These are phyloP conservation scores for Helobdella robusta DNA, from an alignment of 2,888 invertebrate genomes.

Conservation along the genomic window DNA sequence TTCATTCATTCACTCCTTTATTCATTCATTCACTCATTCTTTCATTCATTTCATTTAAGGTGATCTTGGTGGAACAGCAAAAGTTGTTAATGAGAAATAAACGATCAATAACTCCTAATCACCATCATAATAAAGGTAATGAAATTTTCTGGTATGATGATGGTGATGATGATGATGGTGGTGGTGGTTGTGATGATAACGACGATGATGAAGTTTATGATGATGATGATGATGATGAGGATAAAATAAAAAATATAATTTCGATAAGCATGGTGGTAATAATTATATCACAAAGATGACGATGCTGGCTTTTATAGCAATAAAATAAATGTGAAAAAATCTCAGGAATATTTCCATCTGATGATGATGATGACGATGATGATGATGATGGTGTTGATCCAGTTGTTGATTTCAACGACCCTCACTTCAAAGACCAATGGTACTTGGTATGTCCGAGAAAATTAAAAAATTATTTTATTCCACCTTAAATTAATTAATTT, in stretches of 20 bases:
- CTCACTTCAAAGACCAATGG: slow-evolving; percentile 42
- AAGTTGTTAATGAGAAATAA: slow-evolving; percentile 39
- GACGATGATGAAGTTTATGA: too few relatives aligned
- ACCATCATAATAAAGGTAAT: slow-evolving; percentile 34
- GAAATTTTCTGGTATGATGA: neutral
- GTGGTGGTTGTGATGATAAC: too few relatives aligned
- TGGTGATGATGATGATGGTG: slow-evolving; percentile 18
- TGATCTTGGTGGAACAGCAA: slow-evolving; percentile 42
- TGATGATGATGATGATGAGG: too few relatives aligned
- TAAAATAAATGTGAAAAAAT: too few relatives aligned
- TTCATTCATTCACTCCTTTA: neutral
- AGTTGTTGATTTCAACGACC: slow-evolving; percentile 38
- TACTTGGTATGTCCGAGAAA: slow-evolving; percentile 45
- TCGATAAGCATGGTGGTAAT: too few relatives aligned
- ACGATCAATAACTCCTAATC: slow-evolving; percentile 39
- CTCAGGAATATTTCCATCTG: too few relatives aligned
- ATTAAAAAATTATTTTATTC: too few relatives aligned
- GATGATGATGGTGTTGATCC: neutral
- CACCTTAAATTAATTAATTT: too few relatives aligned
- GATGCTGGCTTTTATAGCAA: too few relatives aligned
- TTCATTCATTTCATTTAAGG: slow-evolving; percentile 34
- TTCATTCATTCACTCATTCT: neutral
- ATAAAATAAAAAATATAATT: too few relatives aligned
- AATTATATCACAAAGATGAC: too few relatives aligned
- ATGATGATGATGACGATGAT: neutral